Evolutionary conservation across 2,113 vertebrate species (phyloP), one percentile per base, ranked within the genome.

Genomic region (Hippocampus abdominalis): DNA sequence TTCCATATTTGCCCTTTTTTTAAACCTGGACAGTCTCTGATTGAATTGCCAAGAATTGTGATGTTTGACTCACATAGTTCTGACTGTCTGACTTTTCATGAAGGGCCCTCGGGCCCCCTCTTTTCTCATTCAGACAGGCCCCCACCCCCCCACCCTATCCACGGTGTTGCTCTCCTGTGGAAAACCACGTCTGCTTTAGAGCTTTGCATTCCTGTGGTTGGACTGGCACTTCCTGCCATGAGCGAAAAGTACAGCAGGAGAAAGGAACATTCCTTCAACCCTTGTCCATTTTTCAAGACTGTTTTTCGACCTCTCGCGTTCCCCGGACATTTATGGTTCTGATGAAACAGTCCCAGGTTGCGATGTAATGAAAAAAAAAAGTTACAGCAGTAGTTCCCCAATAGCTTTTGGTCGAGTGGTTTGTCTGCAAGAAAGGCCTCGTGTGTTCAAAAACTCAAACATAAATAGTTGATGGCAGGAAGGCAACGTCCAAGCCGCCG

Each of bases 151-250:
- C 36, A 8, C 21, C 15, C 36, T 25, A 13, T 32, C 53, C 56
- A 60, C 10, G 51, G n/a, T 69, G 21, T 69, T 20, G 25, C 48
- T 60, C 23, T 60, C 66, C 18, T 57, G 53, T 69, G 68, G 68
- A 69, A 69, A 69, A 69, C 39, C 68, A 60, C 32, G 68, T 69
- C 68, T 69, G 68, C 68, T 69, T 42, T 60, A 60, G 68, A 48
- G 68, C 68, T 69, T 60, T 69, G 54, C 68, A 69, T 69, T 69
- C 68, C 68, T 69, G 68, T 27, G 68, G 68, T 60, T 59, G 60
- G 68, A 69, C 68, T 69, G 68, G 68, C 68, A 69, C 68, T 69
- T 69, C 68, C 68, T 69, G 56, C 68, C 23, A 46, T 69, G 68
- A 60, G 57, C 9, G 68, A 69, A 40, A 69, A 60, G 54, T 44